Evolutionary conservation across 2,888 invertebrate genomes (phyloP).

Genomic region (Acrocyrtus sp.): DNA sequence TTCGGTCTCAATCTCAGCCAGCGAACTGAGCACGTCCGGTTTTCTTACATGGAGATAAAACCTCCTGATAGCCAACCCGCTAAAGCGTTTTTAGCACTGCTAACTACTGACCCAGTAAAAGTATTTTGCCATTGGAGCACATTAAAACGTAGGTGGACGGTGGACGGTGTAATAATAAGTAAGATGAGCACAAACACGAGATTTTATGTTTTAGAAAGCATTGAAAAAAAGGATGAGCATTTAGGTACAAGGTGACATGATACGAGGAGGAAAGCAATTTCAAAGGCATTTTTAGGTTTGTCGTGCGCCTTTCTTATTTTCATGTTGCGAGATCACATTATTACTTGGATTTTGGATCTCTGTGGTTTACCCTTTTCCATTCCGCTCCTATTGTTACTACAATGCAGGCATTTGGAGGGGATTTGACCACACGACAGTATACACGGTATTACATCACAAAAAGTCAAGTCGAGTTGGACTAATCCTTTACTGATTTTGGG

Average conservation of each 20-base stretch:
- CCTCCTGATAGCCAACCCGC: conserved; percentile 12
- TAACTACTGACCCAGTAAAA: conserved; percentile 53
- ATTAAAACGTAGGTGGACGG: too few species aligned
- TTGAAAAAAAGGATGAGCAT: background rate
- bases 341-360: too few species aligned
- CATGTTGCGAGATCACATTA: too few species aligned
- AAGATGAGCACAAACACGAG: too few species aligned
- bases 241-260: background rate
- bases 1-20: conserved; percentile 11
- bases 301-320: conserved; percentile 28
- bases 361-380: too few species aligned
- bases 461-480: too few species aligned
- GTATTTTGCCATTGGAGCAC: background rate
- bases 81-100: conserved; percentile 10
- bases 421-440: too few species aligned
- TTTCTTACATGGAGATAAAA: conserved; percentile 38
- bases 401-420: too few species aligned
- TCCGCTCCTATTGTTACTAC: too few species aligned
- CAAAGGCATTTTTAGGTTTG: conserved; percentile 27
- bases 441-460: too few species aligned
- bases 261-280: conserved; percentile 13
- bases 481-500: too few species aligned
- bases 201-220: conserved; percentile 2
- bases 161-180: too few species aligned
- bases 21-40: conserved; percentile 53